Base-by-base conservation (phyloP, 2,113 vertebrate genomes). In the Sylvia atricapilla region DNA sequence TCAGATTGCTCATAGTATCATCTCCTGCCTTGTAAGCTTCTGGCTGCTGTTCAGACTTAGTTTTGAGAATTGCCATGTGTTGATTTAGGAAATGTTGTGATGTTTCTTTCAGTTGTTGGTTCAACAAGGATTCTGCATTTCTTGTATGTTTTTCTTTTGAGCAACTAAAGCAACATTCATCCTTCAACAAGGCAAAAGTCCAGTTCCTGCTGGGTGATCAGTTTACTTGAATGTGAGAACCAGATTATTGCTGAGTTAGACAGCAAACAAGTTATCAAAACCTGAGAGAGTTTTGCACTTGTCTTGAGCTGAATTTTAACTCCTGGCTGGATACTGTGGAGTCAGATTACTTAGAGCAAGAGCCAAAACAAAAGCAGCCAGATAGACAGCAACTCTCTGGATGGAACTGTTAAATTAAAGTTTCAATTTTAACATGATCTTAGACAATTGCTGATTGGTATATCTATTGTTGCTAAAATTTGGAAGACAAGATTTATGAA, bases 1-100 rank as follows among this genome's bases (percentile, higher is more conserved):
- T 87, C 17, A 0, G 15, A 67, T 88, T 85, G 56, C 47, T 63
- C 78, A 5, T 2, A 55, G 67, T 39, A 58, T 73, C 75, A 53
- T 5, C 7, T 87, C 72, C 47, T 83, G 79, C 63, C 30, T 63
- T 74, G 44, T 4, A 67, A 80, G 25, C 69, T 84, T 37, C 73
- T 95, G 85, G 79, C 56, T 37, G 85, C 87, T 60, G 41, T 50
- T 90, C 76, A 90, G 73, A 84, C 69, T 78, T 90, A 88, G 82
- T 72, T 96, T 95, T 92, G 90, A 70, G 78, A 95, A 90, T 68
- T 67, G 41, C 56, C 64, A 37, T 86, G 88, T 95, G 90, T 86
- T 93, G 85, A 90, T 67, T 88, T 78, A 80, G 73, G 76, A 82
- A 96, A 75, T 39, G 85, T 41, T 83, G 60, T 60, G 85, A 53